Evolutionary conservation across 1,140 invertebrate genomes (phyloP), one percentile per base, ranked within the genome.

Genomic region (Drosophila fuyamai): DNA sequence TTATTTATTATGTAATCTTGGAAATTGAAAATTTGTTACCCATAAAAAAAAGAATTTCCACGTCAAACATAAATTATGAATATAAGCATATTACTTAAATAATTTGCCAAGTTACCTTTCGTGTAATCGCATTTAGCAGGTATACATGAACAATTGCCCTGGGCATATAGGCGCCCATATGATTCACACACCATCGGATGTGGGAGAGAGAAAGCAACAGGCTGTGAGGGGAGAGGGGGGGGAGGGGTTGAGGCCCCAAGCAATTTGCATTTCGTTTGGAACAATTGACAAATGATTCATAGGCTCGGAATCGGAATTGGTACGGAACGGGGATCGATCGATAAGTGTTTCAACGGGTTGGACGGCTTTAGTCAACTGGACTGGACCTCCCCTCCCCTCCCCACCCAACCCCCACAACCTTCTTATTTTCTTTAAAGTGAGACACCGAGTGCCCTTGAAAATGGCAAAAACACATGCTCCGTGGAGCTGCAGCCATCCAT

Each of bases 401-500:
- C 5, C 23, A 23, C 7, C 13, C 18, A 13, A 3, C 56, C 5
- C 23, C 14, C 7, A 9, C 18, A 13, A 3, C 27, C 27, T 9
- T 1, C 27, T 9, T 4, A 2, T 2, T 29, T 16, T 36, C 57
- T 58, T 9, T 43, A 38, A 50, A 27, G 53, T 55, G 60, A 44
- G 76, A 46, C 75, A 78, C 41, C 14, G 41, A 79, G 56, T 83
- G 81, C 81, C 81, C 81, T 84, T 85, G 81, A 84, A 85, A 83
- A 80, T 83, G 81, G 76, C 81, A 84, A 72, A 84, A 83, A 84
- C 81, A 83, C 72, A 84, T 85, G 81, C 72, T 79, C 57, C 63
- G 59, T 50, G 65, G 60, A 63, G 36, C 59, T 67, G 65, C 65
- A 65, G 47, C 46, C 75, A 50, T 72, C 41, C 61, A 53, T 50